Conservation (phyloP, 2,797 vertebrate species). For the Xiphophorus birchmanni region DNA sequence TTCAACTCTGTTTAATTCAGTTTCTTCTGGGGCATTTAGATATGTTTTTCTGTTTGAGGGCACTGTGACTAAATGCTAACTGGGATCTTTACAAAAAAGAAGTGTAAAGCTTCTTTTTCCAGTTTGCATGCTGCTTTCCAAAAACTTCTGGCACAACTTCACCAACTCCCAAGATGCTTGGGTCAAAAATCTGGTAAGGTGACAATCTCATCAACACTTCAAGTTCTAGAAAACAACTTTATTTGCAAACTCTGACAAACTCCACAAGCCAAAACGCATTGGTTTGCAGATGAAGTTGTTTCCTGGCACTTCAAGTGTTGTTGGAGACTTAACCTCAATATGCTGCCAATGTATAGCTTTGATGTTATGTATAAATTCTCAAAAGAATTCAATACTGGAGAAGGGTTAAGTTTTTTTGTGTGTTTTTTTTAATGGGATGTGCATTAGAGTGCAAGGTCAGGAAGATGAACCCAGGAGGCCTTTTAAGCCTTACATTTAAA, state of each 20-base stretch:
- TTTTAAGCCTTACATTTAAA: conserved; percentile 54
- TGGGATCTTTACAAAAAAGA: no score
- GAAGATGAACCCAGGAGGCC: conserved; percentile 33
- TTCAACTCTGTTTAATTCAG: not conserved
- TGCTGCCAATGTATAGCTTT: not conserved
- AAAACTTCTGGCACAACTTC: not conserved
- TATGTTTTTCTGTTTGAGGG: not conserved
- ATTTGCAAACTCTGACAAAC: not conserved
- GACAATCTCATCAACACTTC: not conserved
- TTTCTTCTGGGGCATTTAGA: not conserved
- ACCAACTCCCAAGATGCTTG: not conserved
- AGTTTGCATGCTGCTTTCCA: not conserved
- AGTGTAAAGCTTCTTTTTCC: no score
- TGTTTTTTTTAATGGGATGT: not conserved
- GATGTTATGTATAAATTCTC: not conserved
- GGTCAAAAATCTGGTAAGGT: not conserved
- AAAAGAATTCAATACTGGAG: not conserved
- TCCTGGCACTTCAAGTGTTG: not conserved
- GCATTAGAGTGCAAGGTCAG: conserved; percentile 36
- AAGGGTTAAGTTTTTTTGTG: not conserved
- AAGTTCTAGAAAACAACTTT: not conserved
- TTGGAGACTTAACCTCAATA: not conserved
- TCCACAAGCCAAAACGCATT: not conserved
- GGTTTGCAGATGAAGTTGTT: not conserved
- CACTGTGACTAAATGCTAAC: not conserved